A percentile compares a stretch with the other conserved stretches of the same genome.
Conservation (phyloP, 2,113 vertebrate species). For the Leuciscus idus region DNA sequence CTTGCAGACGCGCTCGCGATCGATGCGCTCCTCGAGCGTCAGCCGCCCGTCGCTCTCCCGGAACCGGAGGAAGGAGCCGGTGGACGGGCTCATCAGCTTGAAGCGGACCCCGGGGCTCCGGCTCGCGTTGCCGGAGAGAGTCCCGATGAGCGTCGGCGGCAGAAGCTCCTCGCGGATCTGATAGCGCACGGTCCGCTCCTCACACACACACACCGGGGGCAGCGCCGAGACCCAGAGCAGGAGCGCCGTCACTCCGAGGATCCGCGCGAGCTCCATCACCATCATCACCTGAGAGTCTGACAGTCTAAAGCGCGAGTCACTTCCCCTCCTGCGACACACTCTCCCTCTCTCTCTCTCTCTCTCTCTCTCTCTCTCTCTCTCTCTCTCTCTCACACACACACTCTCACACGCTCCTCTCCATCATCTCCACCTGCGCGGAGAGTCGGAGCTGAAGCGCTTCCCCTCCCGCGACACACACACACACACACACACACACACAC, state of each 20-base stretch:
- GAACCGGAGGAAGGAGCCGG: slow-evolving; percentile 88
- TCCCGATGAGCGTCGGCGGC: slow-evolving; percentile 91
- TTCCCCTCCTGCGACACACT: slow-evolving; percentile 57
- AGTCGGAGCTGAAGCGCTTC: too few relatives aligned
- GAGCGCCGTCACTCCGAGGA: slow-evolving; percentile 59
- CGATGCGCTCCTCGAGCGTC: slow-evolving; percentile 86
- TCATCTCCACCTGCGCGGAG: too few relatives aligned
- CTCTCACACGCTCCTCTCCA: too few relatives aligned
- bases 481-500: too few relatives aligned
- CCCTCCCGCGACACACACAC: too few relatives aligned
- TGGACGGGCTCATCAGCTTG: slow-evolving; percentile 94
- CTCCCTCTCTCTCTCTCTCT: too few relatives aligned
- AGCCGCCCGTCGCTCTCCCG: slow-evolving; percentile 92
- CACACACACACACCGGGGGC: slow-evolving; percentile 51
- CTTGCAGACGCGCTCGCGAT: slow-evolving; percentile 89
- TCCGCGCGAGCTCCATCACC: slow-evolving; percentile 66
- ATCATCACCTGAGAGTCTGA: slow-evolving; percentile 40
- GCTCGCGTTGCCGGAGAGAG: slow-evolving; percentile 90
- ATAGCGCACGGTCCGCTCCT: slow-evolving; percentile 88
- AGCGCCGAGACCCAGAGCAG: slow-evolving; percentile 65
- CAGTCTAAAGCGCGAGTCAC: too few relatives aligned
- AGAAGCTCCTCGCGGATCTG: slow-evolving; percentile 89
- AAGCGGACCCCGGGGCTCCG: slow-evolving; percentile 85
- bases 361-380: too few relatives aligned
- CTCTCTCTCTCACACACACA: too few relatives aligned